Evolutionary conservation across 2,797 vertebrate species (phyloP), one percentile per base, ranked within the genome.

Genomic region (Channa striata): DNA sequence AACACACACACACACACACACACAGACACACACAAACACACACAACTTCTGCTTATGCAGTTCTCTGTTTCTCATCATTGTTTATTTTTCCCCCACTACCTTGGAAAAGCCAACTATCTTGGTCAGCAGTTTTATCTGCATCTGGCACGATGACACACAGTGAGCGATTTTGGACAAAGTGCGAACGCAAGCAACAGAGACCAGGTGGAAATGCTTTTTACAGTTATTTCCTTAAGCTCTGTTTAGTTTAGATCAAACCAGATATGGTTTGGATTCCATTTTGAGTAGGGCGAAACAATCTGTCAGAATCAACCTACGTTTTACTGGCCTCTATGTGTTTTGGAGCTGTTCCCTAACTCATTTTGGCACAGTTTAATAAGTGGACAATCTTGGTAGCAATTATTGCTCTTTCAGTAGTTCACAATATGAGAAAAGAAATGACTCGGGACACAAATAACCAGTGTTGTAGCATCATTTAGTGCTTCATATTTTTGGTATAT

Each of bases 111-210:
- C 36, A 62, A 53, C 39, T 43, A 8, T 72, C 80, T 74, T 61
- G 23, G 84, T 89, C 91, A 89, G 89, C 86, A 68, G 49, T 82
- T 87, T 80, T 57, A 49, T 80, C 70, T 52, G 57, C 77, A 67
- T 80, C 76, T 82, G 74, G 53, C 61, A 46, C 8, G 62, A 71
- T 74, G 78, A 40, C 42, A 54, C 74, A 48, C 56, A 67, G 39
- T 62, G 36, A 81, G 66, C 78, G 68, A 73, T 72, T 48, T 56
- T 70, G 42, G 46, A 59, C 59, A 78, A 77, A 83, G 64, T 80
- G 78, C 85, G 78, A 81, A 83, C 30, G 63, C 59, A 74, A 77
- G 78, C 80, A 73, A 17, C 62, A 78, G 43, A 73, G 64, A 79
- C 70, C 78, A 80, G 84, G 81, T 86, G 85, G 78, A 77, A 80